Conservation (phyloP, 2,113 vertebrate genomes). For the Grammomys surdaster region DNA sequence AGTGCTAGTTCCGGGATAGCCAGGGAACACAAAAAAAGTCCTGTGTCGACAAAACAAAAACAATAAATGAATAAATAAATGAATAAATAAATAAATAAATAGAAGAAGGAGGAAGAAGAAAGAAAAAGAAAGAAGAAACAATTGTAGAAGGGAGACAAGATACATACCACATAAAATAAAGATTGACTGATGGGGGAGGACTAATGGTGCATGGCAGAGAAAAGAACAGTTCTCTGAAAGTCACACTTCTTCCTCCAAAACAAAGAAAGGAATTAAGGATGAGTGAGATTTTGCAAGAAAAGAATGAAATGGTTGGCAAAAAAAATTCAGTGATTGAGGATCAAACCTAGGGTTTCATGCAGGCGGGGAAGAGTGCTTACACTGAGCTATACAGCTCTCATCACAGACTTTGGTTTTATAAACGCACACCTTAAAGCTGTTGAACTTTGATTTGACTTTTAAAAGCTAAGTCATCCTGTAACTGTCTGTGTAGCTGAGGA, state of each 20-base stretch:
- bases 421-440: constrained; percentile 11
- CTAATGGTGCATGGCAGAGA: background rate
- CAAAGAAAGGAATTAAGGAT: background rate
- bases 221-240: background rate
- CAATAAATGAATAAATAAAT: too few species aligned
- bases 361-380: background rate
- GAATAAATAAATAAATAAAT: too few species aligned
- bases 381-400: too few species aligned
- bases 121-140: background rate
- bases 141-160: background rate
- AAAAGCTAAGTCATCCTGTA: background rate
- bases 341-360: background rate
- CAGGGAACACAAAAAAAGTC: background rate
- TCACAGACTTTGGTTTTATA: constrained; percentile 33
- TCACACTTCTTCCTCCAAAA: background rate
- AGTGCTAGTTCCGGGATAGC: background rate
- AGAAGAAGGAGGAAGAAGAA: too few species aligned
- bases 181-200: background rate
- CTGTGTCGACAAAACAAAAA: background rate
- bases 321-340: background rate
- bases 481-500: background rate
- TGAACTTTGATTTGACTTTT: background rate
- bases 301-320: background rate
- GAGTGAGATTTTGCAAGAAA: background rate
- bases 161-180: background rate